phyloP scores from a whole-genome alignment of 2,797 vertebrate genomes.

The Hydrolagus colliei region DNA sequence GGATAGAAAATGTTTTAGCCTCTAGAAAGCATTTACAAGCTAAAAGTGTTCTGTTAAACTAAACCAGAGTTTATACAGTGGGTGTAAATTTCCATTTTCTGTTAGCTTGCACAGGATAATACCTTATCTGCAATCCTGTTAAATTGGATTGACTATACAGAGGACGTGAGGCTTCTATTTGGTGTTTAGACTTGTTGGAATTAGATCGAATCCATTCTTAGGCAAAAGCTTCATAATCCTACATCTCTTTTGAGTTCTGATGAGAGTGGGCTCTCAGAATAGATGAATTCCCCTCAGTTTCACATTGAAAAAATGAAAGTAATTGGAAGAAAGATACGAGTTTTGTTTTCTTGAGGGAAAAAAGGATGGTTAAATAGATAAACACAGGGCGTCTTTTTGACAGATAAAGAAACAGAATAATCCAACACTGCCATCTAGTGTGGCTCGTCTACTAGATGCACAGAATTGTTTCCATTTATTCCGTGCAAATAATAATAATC shows the following conservation, averaged over 20 bases:
- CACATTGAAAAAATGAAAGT: conserved; percentile 15
- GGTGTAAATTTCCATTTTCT: not conserved
- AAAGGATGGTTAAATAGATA: not conserved
- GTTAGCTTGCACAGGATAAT: not conserved
- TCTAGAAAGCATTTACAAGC: not conserved
- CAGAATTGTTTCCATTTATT: not conserved
- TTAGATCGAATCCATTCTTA: not conserved
- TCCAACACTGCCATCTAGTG: conserved; percentile 26
- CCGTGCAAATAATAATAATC: not conserved
- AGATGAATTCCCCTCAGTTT: not conserved
- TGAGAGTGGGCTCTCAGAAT: not conserved
- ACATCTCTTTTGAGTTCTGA: not conserved
- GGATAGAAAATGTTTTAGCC: not conserved
- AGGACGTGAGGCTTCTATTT: not conserved
- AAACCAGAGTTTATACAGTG: not conserved
- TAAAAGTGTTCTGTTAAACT: not conserved
- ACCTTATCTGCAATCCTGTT: not conserved
- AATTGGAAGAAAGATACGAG: not conserved
- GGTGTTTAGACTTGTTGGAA: not conserved
- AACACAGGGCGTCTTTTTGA: not conserved
- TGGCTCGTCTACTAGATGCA: not conserved
- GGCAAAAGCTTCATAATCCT: not conserved
- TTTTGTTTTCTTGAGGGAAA: not conserved
- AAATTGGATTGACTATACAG: not conserved
- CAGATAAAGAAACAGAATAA: not conserved